phyloP scores from a whole-genome alignment of 37 sponge, comb jelly and placozoan genomes.

The Cladorhizidae sp. region DNA sequence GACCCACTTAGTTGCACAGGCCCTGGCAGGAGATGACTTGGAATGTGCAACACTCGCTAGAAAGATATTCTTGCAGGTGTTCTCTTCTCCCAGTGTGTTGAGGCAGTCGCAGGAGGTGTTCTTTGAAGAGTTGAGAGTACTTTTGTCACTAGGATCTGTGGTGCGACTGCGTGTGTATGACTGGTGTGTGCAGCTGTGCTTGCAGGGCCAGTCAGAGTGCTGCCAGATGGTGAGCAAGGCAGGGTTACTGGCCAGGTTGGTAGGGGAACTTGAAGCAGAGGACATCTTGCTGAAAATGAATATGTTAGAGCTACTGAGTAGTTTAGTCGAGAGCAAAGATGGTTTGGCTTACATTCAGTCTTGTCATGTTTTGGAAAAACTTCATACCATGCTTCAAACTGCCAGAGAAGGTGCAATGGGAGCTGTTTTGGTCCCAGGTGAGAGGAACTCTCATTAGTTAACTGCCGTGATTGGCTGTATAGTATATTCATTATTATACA shows the following conservation, averaged over 20 bases:
- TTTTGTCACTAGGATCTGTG: constrained; percentile 28
- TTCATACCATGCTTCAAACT: constrained; percentile 36
- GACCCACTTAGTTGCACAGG: constrained; percentile 65
- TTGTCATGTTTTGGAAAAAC: constrained; percentile 24
- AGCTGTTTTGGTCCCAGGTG: constrained; percentile 57
- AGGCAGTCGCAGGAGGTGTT: constrained; percentile 8
- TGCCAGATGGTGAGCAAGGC: constrained; percentile 11
- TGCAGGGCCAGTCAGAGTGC: constrained; percentile 1
- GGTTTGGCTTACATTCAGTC: constrained; percentile 37
- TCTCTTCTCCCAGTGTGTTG: background rate
- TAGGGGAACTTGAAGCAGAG: constrained; percentile 46
- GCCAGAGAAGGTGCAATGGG: constrained; percentile 39
- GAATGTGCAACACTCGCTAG: constrained; percentile 43
- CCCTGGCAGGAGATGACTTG: constrained; percentile 43
- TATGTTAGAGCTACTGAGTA: constrained; percentile 59
- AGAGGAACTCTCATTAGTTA: too few species aligned
- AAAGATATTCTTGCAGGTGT: constrained; percentile 23
- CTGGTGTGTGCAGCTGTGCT: constrained; percentile 19
- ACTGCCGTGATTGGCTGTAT: too few species aligned
- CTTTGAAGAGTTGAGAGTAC: constrained; percentile 30
- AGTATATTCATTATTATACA: too few species aligned
- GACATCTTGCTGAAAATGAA: constrained; percentile 75
- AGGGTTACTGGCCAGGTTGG: constrained; percentile 46
- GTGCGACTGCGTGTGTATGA: constrained; percentile 82
- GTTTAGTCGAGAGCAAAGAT: constrained; percentile 15